These are phyloP conservation scores for Colaptes auratus DNA, from an alignment of 2,113 vertebrate genomes.

Conservation along the genomic window DNA sequence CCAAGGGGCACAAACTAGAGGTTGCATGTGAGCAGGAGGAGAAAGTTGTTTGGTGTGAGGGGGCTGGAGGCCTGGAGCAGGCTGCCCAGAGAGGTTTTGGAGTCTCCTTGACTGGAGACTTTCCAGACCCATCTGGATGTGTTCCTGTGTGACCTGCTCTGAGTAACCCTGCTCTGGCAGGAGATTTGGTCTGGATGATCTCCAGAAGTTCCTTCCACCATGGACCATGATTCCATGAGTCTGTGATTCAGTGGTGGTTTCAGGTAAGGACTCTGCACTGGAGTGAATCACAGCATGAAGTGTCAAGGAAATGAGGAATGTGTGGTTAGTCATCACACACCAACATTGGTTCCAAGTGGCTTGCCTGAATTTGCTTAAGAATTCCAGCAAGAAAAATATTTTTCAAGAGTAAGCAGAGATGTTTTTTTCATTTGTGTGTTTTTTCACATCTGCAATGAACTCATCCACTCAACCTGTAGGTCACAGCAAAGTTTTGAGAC, in stretches of 20 bases:
- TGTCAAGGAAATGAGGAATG: not conserved
- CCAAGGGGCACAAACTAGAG: too few relatives aligned
- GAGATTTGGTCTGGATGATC: not conserved
- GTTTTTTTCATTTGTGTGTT: too few relatives aligned
- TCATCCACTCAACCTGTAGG: not conserved
- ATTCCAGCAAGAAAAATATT: not conserved
- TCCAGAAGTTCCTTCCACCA: not conserved
- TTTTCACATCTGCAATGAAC: not conserved
- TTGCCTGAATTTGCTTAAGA: not conserved
- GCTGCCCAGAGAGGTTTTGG: too few relatives aligned
- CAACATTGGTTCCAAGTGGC: not conserved
- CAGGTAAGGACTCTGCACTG: not conserved
- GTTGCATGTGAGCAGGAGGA: too few relatives aligned
- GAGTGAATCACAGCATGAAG: not conserved
- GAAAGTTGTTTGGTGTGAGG: too few relatives aligned
- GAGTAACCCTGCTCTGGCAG: too few relatives aligned
- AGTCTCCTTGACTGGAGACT: too few relatives aligned
- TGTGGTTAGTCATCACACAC: not conserved
- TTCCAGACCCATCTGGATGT: too few relatives aligned
- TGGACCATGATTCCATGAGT: not conserved
- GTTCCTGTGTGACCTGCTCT: too few relatives aligned
- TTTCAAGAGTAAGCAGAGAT: too few relatives aligned
- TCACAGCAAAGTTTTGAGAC: not conserved
- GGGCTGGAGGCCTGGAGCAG: too few relatives aligned
- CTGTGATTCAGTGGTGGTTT: not conserved